A percentile compares a stretch with the other conserved stretches of the same genome.
phyloP scores from a whole-genome alignment of 2,888 invertebrate genomes.

The Andrena hattorfiana region DNA sequence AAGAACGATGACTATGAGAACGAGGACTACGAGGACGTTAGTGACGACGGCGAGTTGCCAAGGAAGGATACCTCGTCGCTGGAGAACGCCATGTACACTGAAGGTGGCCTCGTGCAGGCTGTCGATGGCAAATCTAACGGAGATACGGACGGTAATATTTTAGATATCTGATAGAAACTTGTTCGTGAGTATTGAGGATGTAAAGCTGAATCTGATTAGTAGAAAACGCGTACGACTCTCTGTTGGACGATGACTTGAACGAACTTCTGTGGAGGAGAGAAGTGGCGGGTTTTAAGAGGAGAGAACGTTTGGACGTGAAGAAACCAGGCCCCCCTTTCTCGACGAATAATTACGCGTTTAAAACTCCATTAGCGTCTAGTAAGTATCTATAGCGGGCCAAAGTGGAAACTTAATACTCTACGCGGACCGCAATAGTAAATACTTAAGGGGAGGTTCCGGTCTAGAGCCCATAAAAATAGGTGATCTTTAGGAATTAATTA shows the following conservation, averaged over 20 bases:
- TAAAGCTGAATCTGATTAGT: conserved; percentile 65
- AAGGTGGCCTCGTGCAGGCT: conserved; percentile 78
- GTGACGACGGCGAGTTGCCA: conserved; percentile 34
- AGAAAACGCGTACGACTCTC: conserved; percentile 79
- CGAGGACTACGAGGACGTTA: conserved; percentile 42
- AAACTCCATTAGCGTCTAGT: conserved; percentile 72
- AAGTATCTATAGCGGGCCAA: conserved; percentile 19
- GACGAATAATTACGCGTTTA: conserved; percentile 88
- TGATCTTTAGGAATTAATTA: too few species aligned
- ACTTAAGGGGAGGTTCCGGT: too few species aligned
- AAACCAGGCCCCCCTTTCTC: conserved; percentile 96
- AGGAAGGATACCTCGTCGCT: conserved; percentile 9
- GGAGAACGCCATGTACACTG: conserved; percentile 73
- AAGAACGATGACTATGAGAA: conserved; percentile 46
- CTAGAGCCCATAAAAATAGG: too few species aligned
- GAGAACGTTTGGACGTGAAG: conserved; percentile 96
- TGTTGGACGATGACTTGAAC: conserved; percentile 75
- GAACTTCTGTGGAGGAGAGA: conserved; percentile 76
- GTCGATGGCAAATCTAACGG: conserved; percentile 29
- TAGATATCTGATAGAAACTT: not conserved
- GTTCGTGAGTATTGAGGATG: not conserved
- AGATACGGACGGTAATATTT: conserved; percentile 47
- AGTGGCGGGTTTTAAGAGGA: conserved; percentile 92
- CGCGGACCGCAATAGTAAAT: too few species aligned
- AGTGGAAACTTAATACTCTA: too few species aligned